Percentiles rank a stretch among this genome's conserved stretches.
Conservation (phyloP, 2,113 vertebrate genomes). For the Labrus mixtus region DNA sequence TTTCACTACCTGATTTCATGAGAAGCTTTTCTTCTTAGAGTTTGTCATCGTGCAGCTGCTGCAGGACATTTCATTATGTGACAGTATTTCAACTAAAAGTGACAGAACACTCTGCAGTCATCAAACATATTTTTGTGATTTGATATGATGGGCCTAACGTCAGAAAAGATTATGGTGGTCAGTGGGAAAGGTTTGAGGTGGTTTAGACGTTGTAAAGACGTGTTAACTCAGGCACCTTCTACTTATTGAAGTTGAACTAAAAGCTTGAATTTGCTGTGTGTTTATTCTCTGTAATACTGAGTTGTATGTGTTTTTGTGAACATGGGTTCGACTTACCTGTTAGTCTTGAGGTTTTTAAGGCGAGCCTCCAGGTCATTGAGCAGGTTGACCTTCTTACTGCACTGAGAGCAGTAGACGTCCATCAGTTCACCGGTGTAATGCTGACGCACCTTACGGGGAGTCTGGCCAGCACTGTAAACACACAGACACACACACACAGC, state of each 20-base stretch:
- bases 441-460: slow-evolving; percentile 90
- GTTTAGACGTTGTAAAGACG: neutral
- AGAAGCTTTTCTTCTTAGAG: neutral
- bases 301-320: neutral
- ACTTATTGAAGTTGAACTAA: neutral
- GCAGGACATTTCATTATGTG: neutral
- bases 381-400: slow-evolving; percentile 97
- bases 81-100: neutral
- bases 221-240: neutral
- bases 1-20: neutral
- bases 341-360: slow-evolving; percentile 93
- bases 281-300: neutral
- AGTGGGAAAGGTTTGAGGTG: neutral
- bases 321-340: slow-evolving; percentile 85
- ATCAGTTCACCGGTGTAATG: slow-evolving; percentile 87
- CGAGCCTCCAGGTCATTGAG: slow-evolving; percentile 95
- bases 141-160: neutral
- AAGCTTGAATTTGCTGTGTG: neutral
- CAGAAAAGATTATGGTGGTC: neutral
- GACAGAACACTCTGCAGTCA: neutral
- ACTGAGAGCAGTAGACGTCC: slow-evolving; percentile 96
- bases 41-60: neutral
- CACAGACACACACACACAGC: slow-evolving; percentile 25
- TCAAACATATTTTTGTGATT: neutral
- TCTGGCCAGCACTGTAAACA: slow-evolving; percentile 92